Evolutionary conservation across 2,797 vertebrate species (phyloP).

Genomic region (Lateolabrax maculatus): DNA sequence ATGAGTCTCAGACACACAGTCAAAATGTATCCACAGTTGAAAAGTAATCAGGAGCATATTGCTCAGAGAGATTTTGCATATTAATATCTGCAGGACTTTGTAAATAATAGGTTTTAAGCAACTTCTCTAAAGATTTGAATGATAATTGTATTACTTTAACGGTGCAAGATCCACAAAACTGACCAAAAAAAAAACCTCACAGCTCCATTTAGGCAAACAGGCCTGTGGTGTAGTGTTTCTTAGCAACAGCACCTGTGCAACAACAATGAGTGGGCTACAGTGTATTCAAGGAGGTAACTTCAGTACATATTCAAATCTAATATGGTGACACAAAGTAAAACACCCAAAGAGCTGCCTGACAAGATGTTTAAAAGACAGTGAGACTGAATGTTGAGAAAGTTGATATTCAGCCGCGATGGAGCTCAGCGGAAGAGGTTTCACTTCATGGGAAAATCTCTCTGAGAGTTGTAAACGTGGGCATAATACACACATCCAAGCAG

Average conservation of each 20-base stretch:
- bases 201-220: conserved; percentile 23
- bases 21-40: neutral
- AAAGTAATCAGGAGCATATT: conserved; percentile 6
- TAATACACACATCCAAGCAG: conserved; percentile 71
- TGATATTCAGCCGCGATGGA: conserved; percentile 15
- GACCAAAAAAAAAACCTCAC: conserved; percentile 10
- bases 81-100: neutral
- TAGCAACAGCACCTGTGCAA: conserved; percentile 48
- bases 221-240: conserved; percentile 39
- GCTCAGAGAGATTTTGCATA: neutral
- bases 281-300: conserved; percentile 5
- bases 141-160: neutral
- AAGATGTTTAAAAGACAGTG: conserved; percentile 18
- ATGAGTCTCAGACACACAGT: neutral
- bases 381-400: conserved; percentile 11
- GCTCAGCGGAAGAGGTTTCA: conserved; percentile 29
- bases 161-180: conserved; percentile 22
- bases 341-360: neutral
- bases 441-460: conserved; percentile 73
- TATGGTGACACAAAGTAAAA: conserved; percentile 13
- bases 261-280: conserved; percentile 14
- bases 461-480: conserved; percentile 53
- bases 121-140: neutral
- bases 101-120: neutral
- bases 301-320: conserved; percentile 16